phyloP scores from a whole-genome alignment of 2,888 invertebrate species.

The Lasius platythorax region DNA sequence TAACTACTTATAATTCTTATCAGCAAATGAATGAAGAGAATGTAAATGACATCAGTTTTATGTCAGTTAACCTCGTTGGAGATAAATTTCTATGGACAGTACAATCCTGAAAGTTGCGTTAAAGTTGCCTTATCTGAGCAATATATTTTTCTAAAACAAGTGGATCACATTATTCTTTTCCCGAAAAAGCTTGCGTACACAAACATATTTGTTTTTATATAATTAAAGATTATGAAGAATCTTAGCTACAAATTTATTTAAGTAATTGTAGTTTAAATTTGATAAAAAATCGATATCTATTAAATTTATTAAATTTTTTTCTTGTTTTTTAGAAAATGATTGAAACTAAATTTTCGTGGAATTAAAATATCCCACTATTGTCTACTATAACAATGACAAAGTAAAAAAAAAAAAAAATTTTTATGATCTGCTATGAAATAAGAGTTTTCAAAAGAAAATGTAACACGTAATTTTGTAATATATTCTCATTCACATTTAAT shows the following conservation, averaged over 20 bases:
- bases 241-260: not conserved
- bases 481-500: not conserved
- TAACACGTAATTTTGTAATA: not conserved
- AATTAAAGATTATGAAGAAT: not conserved
- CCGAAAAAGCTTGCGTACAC: not conserved
- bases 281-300: not conserved
- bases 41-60: conserved; percentile 37
- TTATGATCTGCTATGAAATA: not conserved
- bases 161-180: not conserved
- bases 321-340: not conserved
- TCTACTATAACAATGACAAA: not conserved
- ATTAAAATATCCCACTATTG: not conserved
- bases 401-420: not conserved
- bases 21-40: not conserved
- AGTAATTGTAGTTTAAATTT: not conserved
- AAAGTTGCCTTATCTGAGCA: not conserved
- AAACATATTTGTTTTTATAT: not conserved
- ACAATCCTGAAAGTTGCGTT: conserved; percentile 15
- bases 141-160: conserved; percentile 5
- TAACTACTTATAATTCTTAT: conserved; percentile 29
- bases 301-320: not conserved
- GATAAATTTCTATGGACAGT: conserved; percentile 16
- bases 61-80: not conserved
- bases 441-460: not conserved
- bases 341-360: not conserved